A percentile compares a stretch with the other conserved stretches of the same genome.
Conservation (phyloP, 2,888 invertebrate genomes). For the Plemyria rubiginata region DNA sequence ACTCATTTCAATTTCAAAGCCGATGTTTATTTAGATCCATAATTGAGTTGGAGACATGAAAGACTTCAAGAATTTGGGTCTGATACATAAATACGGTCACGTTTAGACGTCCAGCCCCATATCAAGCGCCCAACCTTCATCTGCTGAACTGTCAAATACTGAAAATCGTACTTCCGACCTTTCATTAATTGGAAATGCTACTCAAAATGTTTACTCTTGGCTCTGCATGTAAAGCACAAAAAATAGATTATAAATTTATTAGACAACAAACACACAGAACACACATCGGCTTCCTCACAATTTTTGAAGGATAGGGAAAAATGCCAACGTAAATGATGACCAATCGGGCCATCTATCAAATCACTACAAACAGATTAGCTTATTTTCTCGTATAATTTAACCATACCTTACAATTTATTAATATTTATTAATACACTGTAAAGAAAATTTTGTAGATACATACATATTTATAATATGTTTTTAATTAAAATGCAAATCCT, state of each 20-base stretch:
- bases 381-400: slow-evolving; percentile 11
- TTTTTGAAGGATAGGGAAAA: slow-evolving; percentile 16
- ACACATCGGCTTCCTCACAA: slow-evolving; percentile 2
- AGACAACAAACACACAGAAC: too few species aligned
- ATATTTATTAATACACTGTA: too few species aligned
- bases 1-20: slow-evolving; percentile 1
- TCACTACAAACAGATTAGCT: slow-evolving; percentile 17
- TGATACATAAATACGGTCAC: slow-evolving; percentile 38
- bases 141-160: slow-evolving; percentile 42
- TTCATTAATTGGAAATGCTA: slow-evolving; percentile 40
- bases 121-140: slow-evolving; percentile 42
- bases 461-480: too few species aligned
- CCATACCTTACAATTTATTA: slow-evolving; percentile 3
- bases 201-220: slow-evolving; percentile 25
- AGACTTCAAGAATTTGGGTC: slow-evolving; percentile 32
- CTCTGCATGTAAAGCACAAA: slow-evolving; percentile 5
- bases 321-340: slow-evolving; percentile 24
- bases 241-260: too few species aligned
- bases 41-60: slow-evolving; percentile 39
- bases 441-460: too few species aligned
- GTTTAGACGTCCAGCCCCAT: slow-evolving; percentile 34
- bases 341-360: slow-evolving; percentile 24
- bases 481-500: too few species aligned
- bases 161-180: slow-evolving; percentile 39
- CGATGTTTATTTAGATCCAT: slow-evolving; percentile 10